A percentile compares a stretch with the other conserved stretches of the same genome.
phyloP scores from a whole-genome alignment of 2,797 vertebrate genomes.

The Crax fasciolata region DNA sequence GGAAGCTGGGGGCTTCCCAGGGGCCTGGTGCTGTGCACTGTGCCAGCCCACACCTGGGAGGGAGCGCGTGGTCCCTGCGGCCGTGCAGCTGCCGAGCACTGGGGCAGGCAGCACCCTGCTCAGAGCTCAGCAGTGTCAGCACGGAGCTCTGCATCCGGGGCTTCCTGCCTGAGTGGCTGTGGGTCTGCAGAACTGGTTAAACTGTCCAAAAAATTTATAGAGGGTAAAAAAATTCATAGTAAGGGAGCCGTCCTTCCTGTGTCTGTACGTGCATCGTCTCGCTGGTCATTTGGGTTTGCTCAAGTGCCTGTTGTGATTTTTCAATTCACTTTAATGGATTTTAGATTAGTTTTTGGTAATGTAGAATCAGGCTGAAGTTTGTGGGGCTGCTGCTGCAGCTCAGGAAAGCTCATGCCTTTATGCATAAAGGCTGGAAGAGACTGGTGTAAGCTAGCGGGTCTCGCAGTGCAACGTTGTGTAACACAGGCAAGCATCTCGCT shows the following conservation, averaged over 20 bases:
- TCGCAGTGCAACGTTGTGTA: neutral
- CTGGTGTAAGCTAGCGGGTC: neutral
- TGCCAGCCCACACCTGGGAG: slow-evolving; percentile 56
- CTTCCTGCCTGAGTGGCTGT: slow-evolving; percentile 58
- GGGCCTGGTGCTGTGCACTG: neutral
- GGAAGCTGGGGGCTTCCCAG: slow-evolving; percentile 60
- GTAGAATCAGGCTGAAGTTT: neutral
- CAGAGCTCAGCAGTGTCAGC: neutral
- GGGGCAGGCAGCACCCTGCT: neutral
- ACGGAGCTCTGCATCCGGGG: slow-evolving; percentile 38
- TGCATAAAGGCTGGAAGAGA: neutral
- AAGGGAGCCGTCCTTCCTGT: slow-evolving; percentile 37
- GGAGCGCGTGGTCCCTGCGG: neutral
- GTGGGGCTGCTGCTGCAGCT: neutral
- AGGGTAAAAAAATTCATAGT: neutral
- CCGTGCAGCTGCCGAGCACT: slow-evolving; percentile 40
- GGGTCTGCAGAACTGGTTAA: slow-evolving; percentile 63
- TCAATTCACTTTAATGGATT: neutral
- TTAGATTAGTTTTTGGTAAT: neutral
- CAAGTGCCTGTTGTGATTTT: neutral
- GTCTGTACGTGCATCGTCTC: neutral
- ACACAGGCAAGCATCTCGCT: neutral
- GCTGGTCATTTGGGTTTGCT: neutral
- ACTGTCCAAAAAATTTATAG: neutral
- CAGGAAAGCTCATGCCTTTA: neutral